phyloP scores from a whole-genome alignment of 2,888 invertebrate genomes.

The Barypeithes pellucidus region DNA sequence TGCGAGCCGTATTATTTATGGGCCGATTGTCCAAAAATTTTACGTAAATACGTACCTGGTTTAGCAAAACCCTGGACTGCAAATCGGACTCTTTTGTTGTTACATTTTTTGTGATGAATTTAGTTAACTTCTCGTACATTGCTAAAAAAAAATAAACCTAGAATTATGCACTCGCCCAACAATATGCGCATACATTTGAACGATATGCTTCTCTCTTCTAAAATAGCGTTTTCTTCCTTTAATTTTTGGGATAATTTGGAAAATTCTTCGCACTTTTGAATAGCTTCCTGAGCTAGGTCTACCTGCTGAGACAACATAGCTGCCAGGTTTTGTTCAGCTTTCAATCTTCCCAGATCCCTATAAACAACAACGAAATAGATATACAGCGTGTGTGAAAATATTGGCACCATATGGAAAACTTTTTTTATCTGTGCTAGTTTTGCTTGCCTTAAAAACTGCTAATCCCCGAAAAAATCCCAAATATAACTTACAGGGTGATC shows the following conservation, averaged over 20 bases:
- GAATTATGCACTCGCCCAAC: too few species aligned
- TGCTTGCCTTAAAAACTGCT: too few species aligned
- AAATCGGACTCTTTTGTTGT: conserved; percentile 50
- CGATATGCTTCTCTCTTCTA: conserved; percentile 58
- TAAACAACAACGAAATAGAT: conserved; percentile 16
- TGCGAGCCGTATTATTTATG: too few species aligned
- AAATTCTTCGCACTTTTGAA: conserved; percentile 55
- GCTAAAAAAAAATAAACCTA: conserved; percentile 42
- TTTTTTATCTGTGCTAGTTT: too few species aligned
- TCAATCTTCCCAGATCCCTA: conserved; percentile 55
- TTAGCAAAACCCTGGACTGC: conserved; percentile 49
- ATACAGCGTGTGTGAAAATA: too few species aligned
- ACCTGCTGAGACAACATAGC: conserved; percentile 53
- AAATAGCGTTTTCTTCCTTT: conserved; percentile 54
- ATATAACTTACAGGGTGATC: too few species aligned
- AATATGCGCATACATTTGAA: conserved; percentile 47
- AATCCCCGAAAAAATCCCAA: too few species aligned
- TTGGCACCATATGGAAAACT: too few species aligned
- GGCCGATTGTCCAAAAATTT: too few species aligned
- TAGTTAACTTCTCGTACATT: conserved; percentile 55
- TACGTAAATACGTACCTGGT: conserved; percentile 40
- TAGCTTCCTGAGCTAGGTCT: conserved; percentile 51
- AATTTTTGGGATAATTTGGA: conserved; percentile 52
- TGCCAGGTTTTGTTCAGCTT: conserved; percentile 50
- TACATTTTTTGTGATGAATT: conserved; percentile 44